These are phyloP conservation scores for Dioctria rufipes DNA, from an alignment of 2,888 invertebrate genomes.

Conservation along the genomic window DNA sequence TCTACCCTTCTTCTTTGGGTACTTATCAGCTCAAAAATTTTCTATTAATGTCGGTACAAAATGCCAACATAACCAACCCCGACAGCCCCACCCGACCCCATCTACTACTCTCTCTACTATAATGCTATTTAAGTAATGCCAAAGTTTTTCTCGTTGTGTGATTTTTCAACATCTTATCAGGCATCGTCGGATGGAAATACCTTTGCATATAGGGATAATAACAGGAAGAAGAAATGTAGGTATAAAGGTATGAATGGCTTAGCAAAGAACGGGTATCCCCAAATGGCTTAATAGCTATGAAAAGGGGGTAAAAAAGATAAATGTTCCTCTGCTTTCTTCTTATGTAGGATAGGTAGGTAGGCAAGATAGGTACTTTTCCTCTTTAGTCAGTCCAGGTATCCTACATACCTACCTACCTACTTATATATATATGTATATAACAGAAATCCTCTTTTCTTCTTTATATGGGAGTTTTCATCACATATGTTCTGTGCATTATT, in stretches of 20 bases:
- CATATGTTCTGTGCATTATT: constrained; percentile 3
- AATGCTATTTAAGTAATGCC: constrained; percentile 1
- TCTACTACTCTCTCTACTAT: background rate
- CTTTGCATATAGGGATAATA: constrained; percentile 28
- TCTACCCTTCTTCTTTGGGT: too few species aligned
- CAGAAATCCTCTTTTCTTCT: background rate
- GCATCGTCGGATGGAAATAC: constrained; percentile 1
- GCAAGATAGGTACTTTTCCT: background rate
- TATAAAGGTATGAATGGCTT: background rate
- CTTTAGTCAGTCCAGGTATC: background rate
- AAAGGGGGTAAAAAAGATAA: constrained; percentile 14
- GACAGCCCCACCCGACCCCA: too few species aligned
- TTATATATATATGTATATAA: too few species aligned
- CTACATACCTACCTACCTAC: background rate
- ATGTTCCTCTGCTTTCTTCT: background rate
- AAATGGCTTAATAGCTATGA: constrained; percentile 10
- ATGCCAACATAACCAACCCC: background rate
- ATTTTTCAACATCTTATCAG: constrained; percentile 19
- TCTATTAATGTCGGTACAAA: constrained; percentile 13
- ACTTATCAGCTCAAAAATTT: background rate
- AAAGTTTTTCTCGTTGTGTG: constrained; percentile 20
- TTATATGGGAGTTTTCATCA: constrained; percentile 16
- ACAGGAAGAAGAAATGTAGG: background rate
- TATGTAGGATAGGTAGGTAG: too few species aligned
- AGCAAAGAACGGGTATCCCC: background rate